Conservation (phyloP, 2,888 invertebrate genomes). For the Caenorhabditis macrosperma region DNA sequence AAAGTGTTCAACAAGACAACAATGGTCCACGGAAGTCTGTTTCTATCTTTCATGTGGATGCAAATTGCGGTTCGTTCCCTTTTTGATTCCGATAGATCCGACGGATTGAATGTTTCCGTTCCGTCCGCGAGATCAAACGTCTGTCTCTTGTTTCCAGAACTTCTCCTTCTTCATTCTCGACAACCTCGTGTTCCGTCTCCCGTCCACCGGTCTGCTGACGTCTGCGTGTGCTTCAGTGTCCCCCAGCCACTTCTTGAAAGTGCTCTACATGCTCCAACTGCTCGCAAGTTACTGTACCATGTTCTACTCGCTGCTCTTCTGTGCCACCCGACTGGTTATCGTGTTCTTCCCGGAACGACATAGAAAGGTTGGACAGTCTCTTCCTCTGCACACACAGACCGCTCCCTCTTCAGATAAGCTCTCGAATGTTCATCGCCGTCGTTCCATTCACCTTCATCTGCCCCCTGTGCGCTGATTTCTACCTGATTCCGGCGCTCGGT, state of each 20-base stretch:
- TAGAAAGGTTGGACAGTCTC: neutral
- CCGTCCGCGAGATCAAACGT: neutral
- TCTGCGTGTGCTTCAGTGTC: constrained; percentile 1
- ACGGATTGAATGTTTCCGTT: neutral
- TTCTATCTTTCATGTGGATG: constrained; percentile 39
- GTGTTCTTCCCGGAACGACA: constrained; percentile 5
- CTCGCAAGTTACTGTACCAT: constrained; percentile 11
- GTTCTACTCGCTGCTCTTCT: constrained; percentile 25
- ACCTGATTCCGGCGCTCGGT: constrained; percentile 23
- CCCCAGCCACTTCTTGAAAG: constrained; percentile 16
- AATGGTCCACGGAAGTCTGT: constrained; percentile 23
- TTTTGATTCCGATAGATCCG: too few species aligned
- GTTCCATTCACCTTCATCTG: constrained; percentile 15
- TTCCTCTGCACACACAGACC: neutral
- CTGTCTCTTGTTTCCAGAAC: too few species aligned
- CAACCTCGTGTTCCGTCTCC: constrained; percentile 28
- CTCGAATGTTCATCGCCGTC: neutral
- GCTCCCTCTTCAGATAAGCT: neutral
- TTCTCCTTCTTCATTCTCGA: constrained; percentile 24
- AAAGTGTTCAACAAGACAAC: neutral
- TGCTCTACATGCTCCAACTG: constrained; percentile 24
- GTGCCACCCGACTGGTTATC: constrained; percentile 18
- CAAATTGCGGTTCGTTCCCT: constrained; percentile 16
- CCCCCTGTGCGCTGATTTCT: constrained; percentile 24
- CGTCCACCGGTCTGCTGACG: constrained; percentile 30